phyloP scores from a whole-genome alignment of 2,113 vertebrate species.

The Oxyruncus cristatus region DNA sequence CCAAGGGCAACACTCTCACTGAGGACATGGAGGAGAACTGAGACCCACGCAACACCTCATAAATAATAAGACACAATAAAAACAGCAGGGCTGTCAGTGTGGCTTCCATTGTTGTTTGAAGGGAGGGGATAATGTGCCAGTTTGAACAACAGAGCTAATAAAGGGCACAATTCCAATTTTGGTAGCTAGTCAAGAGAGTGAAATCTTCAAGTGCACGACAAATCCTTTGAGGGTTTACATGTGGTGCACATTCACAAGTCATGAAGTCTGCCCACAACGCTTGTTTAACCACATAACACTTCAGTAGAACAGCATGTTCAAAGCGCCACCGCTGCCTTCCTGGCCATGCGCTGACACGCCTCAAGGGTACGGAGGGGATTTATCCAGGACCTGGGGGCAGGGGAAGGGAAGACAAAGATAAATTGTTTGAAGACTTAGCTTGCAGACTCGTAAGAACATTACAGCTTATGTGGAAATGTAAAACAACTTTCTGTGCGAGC shows the following conservation, averaged over 20 bases:
- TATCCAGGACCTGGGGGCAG: neutral
- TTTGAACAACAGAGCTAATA: constrained; percentile 27
- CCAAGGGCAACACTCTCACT: neutral
- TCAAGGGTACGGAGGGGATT: neutral
- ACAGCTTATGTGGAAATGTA: constrained; percentile 63
- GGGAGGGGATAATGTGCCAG: neutral
- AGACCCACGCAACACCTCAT: neutral
- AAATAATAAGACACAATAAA: neutral
- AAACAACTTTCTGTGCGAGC: constrained; percentile 56
- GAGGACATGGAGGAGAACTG: neutral
- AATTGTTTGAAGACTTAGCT: constrained; percentile 23
- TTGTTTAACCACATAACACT: constrained; percentile 13
- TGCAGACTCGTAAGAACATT: constrained; percentile 43
- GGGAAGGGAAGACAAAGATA: neutral
- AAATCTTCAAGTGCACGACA: neutral
- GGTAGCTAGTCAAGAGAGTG: neutral
- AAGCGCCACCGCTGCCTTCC: neutral
- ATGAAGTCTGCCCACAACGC: neutral
- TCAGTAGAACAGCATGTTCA: neutral
- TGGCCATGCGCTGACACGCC: neutral
- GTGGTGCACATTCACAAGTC: constrained; percentile 17
- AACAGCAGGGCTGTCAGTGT: neutral
- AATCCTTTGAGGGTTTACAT: neutral
- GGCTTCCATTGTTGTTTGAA: neutral
- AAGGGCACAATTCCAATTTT: constrained; percentile 14